These are phyloP conservation scores for Abrostola triplasia DNA, from an alignment of 2,888 invertebrate genomes.

Conservation along the genomic window DNA sequence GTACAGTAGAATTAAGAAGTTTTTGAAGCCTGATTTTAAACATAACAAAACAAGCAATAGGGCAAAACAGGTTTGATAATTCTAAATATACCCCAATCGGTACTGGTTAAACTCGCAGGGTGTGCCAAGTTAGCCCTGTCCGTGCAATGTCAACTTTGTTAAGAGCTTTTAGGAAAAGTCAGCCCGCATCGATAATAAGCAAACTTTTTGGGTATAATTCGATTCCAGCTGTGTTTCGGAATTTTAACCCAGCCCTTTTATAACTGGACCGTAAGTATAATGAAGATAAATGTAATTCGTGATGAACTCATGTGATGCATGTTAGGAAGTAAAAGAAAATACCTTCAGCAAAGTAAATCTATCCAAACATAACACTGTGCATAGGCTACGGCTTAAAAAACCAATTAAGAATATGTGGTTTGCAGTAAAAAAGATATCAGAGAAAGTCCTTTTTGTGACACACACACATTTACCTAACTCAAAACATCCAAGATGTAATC, in stretches of 20 bases:
- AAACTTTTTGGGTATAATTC: slow-evolving; percentile 5
- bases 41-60: no score
- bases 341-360: no score
- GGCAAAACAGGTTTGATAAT: not conserved
- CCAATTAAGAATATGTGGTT: no score
- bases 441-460: no score
- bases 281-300: not conserved
- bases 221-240: slow-evolving; percentile 1
- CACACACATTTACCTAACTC: no score
- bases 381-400: no score
- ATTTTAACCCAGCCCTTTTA: not conserved
- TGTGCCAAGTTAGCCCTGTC: slow-evolving; percentile 1
- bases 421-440: no score
- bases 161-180: slow-evolving; percentile 6
- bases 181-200: slow-evolving; percentile 5
- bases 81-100: not conserved
- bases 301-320: no score
- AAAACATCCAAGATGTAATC: slow-evolving; percentile 10
- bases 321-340: no score
- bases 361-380: no score
- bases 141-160: slow-evolving; percentile 5
- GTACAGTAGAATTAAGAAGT: no score
- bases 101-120: not conserved
- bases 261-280: not conserved
- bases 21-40: no score